Percentiles rank a stretch among this genome's conserved stretches.
phyloP scores from a whole-genome alignment of 2,113 vertebrate species.

The Chloebia gouldiae region DNA sequence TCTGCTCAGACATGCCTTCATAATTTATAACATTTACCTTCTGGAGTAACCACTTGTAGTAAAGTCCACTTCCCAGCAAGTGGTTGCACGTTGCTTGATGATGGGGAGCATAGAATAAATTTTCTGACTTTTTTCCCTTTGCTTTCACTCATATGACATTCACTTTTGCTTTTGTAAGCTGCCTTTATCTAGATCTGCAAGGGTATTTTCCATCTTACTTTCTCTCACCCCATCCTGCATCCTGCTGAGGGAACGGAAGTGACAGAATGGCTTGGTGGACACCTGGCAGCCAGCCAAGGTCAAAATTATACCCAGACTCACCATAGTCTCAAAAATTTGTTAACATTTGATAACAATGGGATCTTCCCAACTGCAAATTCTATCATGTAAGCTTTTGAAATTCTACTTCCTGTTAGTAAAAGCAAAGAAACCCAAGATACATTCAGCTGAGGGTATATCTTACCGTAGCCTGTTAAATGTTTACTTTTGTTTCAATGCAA shows the following conservation, averaged over 20 bases:
- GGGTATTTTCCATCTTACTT: not conserved
- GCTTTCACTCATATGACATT: not conserved
- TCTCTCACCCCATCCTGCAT: not conserved
- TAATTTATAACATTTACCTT: not conserved
- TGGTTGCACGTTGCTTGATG: accelerated
- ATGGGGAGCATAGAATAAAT: not conserved
- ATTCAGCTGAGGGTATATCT: not conserved
- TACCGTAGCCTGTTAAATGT: not conserved
- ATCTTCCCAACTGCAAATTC: not conserved
- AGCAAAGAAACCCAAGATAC: not conserved
- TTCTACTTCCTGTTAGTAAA: not conserved
- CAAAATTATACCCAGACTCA: too few species aligned
- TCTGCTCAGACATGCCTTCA: not conserved
- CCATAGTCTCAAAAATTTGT: not conserved
- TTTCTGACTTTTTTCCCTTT: not conserved
- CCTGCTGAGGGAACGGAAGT: not conserved
- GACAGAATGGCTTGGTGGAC: not conserved
- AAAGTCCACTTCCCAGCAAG: not conserved
- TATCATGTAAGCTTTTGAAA: not conserved
- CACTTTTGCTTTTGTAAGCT: not conserved
- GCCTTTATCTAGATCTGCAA: not conserved
- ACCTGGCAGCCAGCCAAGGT: not conserved
- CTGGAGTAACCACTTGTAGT: not conserved
- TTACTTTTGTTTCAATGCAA: not conserved
- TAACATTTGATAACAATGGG: not conserved